Conservation (phyloP, 2,113 vertebrate species). For the Lepidothrix coronata region DNA sequence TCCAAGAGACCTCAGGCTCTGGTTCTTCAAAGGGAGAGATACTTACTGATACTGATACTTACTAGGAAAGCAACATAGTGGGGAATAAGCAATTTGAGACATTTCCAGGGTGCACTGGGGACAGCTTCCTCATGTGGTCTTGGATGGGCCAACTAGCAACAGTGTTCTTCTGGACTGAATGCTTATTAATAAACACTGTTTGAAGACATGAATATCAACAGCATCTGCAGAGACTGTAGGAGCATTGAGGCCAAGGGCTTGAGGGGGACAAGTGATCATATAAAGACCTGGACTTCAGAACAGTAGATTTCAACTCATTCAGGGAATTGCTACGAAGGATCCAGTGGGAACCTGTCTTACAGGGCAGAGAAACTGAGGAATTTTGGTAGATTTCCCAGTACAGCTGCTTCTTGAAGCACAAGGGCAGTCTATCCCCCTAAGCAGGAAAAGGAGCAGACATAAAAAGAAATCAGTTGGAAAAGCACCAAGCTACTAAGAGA, state of each 20-base stretch:
- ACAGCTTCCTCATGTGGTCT: neutral
- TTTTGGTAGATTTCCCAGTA: neutral
- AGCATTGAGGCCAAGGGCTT: neutral
- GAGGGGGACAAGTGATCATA: neutral
- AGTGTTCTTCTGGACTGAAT: neutral
- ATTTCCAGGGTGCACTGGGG: accelerated
- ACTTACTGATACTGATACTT: neutral
- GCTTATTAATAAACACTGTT: neutral
- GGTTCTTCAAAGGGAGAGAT: neutral
- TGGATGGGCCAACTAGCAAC: neutral
- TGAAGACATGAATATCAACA: neutral
- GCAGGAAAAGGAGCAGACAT: neutral
- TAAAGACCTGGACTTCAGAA: neutral
- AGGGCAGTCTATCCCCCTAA: neutral
- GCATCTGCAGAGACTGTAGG: neutral
- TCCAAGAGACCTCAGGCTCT: neutral
- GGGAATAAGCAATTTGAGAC: neutral
- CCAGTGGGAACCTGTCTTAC: neutral
- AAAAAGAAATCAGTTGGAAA: constrained; percentile 2
- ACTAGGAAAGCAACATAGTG: neutral
- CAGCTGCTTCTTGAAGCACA: neutral
- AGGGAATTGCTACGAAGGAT: neutral
- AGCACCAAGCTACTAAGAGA: neutral
- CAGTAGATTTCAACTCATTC: neutral
- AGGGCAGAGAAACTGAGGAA: neutral